Evolutionary conservation across 1,140 invertebrate species (phyloP).

Genomic region (Drosophila tristis): DNA sequence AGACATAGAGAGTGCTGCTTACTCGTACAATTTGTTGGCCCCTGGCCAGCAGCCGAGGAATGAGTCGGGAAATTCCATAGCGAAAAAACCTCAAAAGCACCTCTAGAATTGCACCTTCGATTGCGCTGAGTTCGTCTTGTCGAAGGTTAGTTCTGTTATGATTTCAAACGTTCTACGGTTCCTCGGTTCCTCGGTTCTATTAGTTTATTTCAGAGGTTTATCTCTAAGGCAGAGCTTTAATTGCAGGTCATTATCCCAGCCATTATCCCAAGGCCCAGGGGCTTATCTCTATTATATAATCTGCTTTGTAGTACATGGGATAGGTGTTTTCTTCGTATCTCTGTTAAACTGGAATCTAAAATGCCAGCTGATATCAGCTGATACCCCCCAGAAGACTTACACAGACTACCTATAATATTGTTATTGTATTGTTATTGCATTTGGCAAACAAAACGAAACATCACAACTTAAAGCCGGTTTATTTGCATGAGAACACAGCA

Average conservation of each 20-base stretch:
- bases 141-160: constrained; percentile 72
- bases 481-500: constrained; percentile 44
- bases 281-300: constrained; percentile 37
- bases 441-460: constrained; percentile 22
- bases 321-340: constrained; percentile 30
- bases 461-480: constrained; percentile 52
- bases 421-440: constrained; percentile 34
- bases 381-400: neutral
- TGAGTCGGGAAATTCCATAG: constrained; percentile 8
- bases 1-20: constrained; percentile 24
- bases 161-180: neutral
- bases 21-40: constrained; percentile 49
- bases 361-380: constrained; percentile 40
- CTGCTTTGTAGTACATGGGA: constrained; percentile 2
- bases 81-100: constrained; percentile 1
- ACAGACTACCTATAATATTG: no score
- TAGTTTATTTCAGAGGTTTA: constrained; percentile 21
- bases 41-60: constrained; percentile 38
- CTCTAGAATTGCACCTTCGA: constrained; percentile 16
- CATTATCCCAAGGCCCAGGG: constrained; percentile 10
- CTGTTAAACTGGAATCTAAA: constrained; percentile 12
- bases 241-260: constrained; percentile 16
- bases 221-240: constrained; percentile 28
- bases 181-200: no score
- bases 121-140: constrained; percentile 29